Conservation (phyloP, 2,888 invertebrate genomes). For the Apodemia hepburni region DNA sequence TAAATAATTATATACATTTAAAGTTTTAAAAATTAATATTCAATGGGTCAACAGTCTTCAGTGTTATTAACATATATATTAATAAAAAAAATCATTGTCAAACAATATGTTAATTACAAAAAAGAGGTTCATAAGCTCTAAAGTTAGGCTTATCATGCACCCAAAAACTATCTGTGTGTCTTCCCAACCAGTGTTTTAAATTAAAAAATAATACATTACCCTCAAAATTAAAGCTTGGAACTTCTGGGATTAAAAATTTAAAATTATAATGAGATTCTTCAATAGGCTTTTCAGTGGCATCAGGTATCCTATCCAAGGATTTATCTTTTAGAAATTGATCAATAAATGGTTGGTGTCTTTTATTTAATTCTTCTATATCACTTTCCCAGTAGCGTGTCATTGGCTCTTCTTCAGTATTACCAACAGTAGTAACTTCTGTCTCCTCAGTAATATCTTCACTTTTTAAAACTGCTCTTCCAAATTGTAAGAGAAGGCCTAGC, state of each 20-base stretch:
- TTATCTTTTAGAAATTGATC: conserved; percentile 60
- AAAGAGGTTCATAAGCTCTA: conserved; percentile 1
- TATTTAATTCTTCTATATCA: conserved; percentile 53
- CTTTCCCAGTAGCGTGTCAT: conserved; percentile 73
- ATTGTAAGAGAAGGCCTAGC: conserved; percentile 67
- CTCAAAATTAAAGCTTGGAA: conserved; percentile 50
- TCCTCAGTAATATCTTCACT: conserved; percentile 48
- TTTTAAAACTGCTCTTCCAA: conserved; percentile 47
- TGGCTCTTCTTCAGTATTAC: conserved; percentile 50
- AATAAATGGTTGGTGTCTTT: conserved; percentile 57
- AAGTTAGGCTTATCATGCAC: conserved; percentile 32
- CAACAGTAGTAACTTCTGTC: conserved; percentile 38
- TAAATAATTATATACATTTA: no score
- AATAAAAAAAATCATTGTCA: conserved; percentile 5
- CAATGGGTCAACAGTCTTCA: neutral
- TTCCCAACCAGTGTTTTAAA: conserved; percentile 44
- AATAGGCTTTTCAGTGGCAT: conserved; percentile 57
- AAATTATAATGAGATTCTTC: conserved; percentile 71
- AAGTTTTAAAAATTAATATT: neutral
- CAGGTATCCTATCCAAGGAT: conserved; percentile 62
- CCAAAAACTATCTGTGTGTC: conserved; percentile 67
- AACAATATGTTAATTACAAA: neutral
- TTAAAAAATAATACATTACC: conserved; percentile 62
- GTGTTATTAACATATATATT: neutral
- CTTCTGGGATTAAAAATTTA: conserved; percentile 54